These are phyloP conservation scores for Rhineura floridana DNA, from an alignment of 2,113 vertebrate genomes.

Conservation along the genomic window DNA sequence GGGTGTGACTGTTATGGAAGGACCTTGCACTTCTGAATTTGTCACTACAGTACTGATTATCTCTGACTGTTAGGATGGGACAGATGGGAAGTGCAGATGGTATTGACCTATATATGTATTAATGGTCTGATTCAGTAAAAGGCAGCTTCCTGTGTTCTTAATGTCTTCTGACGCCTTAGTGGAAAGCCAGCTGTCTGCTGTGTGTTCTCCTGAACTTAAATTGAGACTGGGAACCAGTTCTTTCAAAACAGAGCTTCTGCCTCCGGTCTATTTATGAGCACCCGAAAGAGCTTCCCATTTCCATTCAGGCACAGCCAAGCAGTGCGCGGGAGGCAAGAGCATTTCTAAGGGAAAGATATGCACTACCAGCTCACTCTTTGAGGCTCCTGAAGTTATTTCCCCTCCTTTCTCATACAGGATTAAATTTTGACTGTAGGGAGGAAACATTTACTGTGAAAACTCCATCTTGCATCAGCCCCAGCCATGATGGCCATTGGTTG, in stretches of 20 bases:
- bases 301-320: neutral
- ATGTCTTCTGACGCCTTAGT: neutral
- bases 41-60: too few species aligned
- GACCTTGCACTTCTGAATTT: too few species aligned
- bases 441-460: neutral
- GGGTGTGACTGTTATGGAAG: too few species aligned
- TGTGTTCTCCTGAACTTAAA: neutral
- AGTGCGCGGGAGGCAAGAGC: neutral
- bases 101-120: too few species aligned
- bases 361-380: neutral
- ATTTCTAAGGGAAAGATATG: accelerated
- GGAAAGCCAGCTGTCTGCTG: neutral
- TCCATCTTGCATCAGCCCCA: constrained; percentile 25
- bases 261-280: neutral
- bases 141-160: too few species aligned
- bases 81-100: too few species aligned
- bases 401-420: neutral
- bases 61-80: too few species aligned
- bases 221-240: neutral
- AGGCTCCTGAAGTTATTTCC: neutral
- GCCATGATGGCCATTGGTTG: neutral
- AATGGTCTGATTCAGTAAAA: too few species aligned
- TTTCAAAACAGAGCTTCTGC: neutral
- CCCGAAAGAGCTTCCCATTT: neutral
- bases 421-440: neutral